phyloP scores from a whole-genome alignment of 2,113 vertebrate genomes.

The Terrapene triunguis region DNA sequence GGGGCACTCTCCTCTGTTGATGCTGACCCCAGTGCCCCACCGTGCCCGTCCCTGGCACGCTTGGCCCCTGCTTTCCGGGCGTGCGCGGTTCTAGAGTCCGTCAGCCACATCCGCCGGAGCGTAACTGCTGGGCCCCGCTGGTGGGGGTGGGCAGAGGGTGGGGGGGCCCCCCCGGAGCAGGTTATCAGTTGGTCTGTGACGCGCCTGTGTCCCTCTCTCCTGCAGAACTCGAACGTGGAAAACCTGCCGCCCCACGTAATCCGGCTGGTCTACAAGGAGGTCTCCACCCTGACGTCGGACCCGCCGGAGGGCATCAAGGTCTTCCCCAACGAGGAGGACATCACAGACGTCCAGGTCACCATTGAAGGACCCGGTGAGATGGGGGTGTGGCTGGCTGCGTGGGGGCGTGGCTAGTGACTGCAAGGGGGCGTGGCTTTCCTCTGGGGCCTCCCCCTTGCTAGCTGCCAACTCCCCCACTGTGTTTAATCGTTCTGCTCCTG shows the following conservation, averaged over 20 bases:
- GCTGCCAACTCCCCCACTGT: too few relatives aligned
- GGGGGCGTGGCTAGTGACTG: too few relatives aligned
- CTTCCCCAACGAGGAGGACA: slow-evolving; percentile 94
- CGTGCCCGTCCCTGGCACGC: not conserved
- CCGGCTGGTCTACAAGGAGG: slow-evolving; percentile 94
- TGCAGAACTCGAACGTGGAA: slow-evolving; percentile 94
- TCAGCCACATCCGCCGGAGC: too few relatives aligned
- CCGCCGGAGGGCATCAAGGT: slow-evolving; percentile 94
- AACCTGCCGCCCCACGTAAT: slow-evolving; percentile 94
- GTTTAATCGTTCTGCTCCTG: too few relatives aligned
- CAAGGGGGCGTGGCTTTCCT: not conserved
- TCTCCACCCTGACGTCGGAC: slow-evolving; percentile 89
- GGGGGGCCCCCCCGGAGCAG: not conserved
- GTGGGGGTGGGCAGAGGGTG: not conserved
- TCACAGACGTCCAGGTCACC: slow-evolving; percentile 92
- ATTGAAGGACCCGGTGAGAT: slow-evolving; percentile 92
- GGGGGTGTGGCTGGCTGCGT: too few relatives aligned
- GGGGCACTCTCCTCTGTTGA: not conserved
- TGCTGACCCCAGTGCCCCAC: not conserved
- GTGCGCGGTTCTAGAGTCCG: not conserved
- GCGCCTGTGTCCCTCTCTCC: not conserved
- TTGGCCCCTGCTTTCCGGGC: not conserved
- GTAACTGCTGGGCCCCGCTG: too few relatives aligned
- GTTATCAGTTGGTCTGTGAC: not conserved
- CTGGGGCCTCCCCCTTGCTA: too few relatives aligned